Base-by-base conservation (phyloP, 1,140 invertebrate genomes). In the Ceratitis capitata region DNA sequence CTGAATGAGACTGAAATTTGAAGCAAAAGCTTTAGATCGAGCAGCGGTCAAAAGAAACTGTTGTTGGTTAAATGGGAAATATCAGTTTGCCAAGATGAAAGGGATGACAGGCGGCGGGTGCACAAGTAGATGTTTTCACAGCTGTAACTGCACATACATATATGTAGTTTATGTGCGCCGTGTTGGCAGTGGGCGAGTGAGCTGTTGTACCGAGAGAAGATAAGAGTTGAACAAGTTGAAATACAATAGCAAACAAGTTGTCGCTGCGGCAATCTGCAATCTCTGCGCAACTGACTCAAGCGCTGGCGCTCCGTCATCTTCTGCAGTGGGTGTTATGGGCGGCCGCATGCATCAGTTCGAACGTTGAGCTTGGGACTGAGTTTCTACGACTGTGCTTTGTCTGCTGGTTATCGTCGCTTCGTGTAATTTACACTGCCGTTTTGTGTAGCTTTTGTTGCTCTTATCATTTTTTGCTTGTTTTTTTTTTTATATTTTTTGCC, bases 71-170 rank as follows among this genome's bases (percentile, higher is more conserved):
- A 69, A 69, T 69, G 32, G 3, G 29, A 69, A 32, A 29, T 61
- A 32, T 61, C 23, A 12, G 26, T 61, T 29, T 32, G 58, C 29
- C 3, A 14, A 12, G 26, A 32, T 32, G n/a, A 23, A n/a, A 14
- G 51, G 7, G n/a, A n/a, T n/a, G n/a, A 56, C n/a, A 23, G 19
- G n/a, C n/a, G n/a, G n/a, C n/a, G n/a, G n/a, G n/a, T n/a, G n/a
- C n/a, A n/a, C n/a, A n/a, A n/a, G n/a, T n/a, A n/a, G n/a, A 39
- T 69, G 32, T 69, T 69, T 69, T 69, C 19, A 35, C 61, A 69
- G 61, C 32, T 69, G 61, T 16, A 53, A 53, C 51, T 56, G 51
- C 14, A n/a, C 4, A n/a, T n/a, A n/a, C n/a, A n/a, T n/a, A n/a
- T n/a, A n/a, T n/a, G n/a, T n/a, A 56, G 51, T n/a, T 56, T 23